Conservation (phyloP, 2,888 invertebrate species). For the Drosophila emarginata region DNA sequence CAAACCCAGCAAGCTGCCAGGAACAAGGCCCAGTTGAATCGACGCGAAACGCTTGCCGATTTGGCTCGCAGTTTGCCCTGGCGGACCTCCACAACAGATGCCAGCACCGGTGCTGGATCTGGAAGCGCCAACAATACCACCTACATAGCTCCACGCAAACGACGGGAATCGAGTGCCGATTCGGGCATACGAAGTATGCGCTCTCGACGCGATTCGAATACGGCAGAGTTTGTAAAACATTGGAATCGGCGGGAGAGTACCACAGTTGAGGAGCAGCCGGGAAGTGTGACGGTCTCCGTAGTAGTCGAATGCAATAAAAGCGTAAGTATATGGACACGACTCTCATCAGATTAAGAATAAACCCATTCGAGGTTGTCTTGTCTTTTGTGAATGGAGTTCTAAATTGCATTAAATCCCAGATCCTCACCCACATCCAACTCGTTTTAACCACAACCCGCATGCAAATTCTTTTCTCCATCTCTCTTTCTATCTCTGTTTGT, state of each 20-base stretch:
- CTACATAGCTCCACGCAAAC: constrained; percentile 85
- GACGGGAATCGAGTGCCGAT: constrained; percentile 94
- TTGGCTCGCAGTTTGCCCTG: constrained; percentile 92
- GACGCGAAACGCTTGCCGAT: constrained; percentile 94
- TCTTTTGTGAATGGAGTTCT: background rate
- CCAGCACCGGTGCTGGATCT: constrained; percentile 68
- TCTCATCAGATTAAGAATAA: background rate
- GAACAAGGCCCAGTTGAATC: constrained; percentile 87
- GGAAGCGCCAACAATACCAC: constrained; percentile 76
- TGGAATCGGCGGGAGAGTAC: constrained; percentile 88
- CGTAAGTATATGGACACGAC: constrained; percentile 52
- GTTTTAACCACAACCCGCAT: background rate
- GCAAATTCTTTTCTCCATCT: constrained; percentile 21
- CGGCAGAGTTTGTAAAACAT: constrained; percentile 87
- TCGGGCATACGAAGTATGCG: constrained; percentile 91
- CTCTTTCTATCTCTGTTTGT: constrained; percentile 28
- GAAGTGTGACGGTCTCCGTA: constrained; percentile 60
- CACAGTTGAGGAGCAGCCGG: constrained; percentile 79
- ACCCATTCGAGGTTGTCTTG: too few relatives aligned
- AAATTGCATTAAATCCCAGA: background rate
- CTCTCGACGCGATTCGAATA: constrained; percentile 89
- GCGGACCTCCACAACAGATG: constrained; percentile 87
- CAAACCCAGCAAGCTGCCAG: constrained; percentile 52
- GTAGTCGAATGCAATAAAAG: constrained; percentile 67
- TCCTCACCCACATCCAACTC: background rate